Evolutionary conservation across 2,888 invertebrate genomes (phyloP).

Genomic region (Timema podura): DNA sequence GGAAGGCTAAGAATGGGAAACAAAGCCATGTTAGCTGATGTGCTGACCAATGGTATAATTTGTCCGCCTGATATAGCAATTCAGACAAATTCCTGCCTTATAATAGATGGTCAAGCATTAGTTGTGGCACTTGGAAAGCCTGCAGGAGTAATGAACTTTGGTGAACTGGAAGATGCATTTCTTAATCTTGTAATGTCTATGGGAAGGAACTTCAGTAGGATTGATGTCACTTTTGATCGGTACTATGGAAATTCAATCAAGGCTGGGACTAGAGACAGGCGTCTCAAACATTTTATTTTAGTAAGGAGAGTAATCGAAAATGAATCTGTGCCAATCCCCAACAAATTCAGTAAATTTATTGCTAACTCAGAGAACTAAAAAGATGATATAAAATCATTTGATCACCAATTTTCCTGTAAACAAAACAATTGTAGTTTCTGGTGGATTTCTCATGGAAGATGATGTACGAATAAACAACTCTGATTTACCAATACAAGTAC

Average conservation of each 20-base stretch:
- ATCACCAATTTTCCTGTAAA: slow-evolving; percentile 7
- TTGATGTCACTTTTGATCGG: not conserved
- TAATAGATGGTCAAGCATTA: not conserved
- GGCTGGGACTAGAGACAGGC: not conserved
- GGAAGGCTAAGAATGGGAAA: slow-evolving; percentile 11
- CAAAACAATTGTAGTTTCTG: slow-evolving; percentile 12
- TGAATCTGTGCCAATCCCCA: not conserved
- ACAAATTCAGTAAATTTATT: not conserved
- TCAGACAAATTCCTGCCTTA: slow-evolving; percentile 15
- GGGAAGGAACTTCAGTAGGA: not conserved
- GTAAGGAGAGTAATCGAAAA: not conserved
- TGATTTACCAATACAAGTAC: not conserved
- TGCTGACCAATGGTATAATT: slow-evolving; percentile 1
- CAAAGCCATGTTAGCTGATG: slow-evolving; percentile 10
- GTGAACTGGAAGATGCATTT: not conserved
- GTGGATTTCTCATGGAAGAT: slow-evolving; percentile 10
- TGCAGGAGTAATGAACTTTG: not conserved
- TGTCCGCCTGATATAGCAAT: slow-evolving; percentile 14
- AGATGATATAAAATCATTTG: slow-evolving; percentile 3
- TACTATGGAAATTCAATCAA: not conserved
- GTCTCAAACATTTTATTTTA: not conserved
- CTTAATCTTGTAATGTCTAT: slow-evolving; percentile 2
- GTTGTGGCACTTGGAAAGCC: slow-evolving; percentile 3
- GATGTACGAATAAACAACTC: not conserved
- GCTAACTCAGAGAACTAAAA: slow-evolving; percentile 11